phyloP scores from a whole-genome alignment of 2,113 vertebrate species.

The Machaerirhynchus nigripectus region DNA sequence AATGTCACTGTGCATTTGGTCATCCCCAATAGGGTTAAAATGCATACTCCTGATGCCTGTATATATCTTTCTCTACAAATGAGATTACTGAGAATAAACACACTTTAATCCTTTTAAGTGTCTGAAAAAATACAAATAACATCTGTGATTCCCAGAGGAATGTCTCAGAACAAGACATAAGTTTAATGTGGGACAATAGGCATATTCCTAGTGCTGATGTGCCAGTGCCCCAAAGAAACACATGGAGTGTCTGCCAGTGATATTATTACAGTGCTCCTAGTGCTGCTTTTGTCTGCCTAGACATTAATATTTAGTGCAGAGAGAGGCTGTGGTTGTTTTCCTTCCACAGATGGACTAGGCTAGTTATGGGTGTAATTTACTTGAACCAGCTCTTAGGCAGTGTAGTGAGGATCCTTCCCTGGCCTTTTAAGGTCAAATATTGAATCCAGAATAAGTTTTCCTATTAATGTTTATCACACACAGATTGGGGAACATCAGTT shows the following conservation, averaged over 20 bases:
- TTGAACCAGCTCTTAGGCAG: background rate
- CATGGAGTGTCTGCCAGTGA: background rate
- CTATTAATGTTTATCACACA: background rate
- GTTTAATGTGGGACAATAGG: constrained; percentile 37
- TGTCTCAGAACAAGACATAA: constrained; percentile 19
- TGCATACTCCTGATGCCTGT: background rate
- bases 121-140: constrained; percentile 53
- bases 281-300: constrained; percentile 38
- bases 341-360: background rate
- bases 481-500: background rate
- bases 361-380: constrained; percentile 1
- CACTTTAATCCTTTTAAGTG: constrained; percentile 44
- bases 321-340: background rate
- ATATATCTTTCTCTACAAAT: constrained; percentile 11
- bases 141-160: background rate
- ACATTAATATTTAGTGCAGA: constrained; percentile 49
- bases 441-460: background rate
- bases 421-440: background rate
- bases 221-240: constrained; percentile 10
- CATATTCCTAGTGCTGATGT: background rate
- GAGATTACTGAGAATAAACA: constrained; percentile 53
- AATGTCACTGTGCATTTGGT: background rate
- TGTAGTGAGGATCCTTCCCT: background rate
- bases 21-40: background rate
- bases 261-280: background rate